phyloP scores from a whole-genome alignment of 2,888 invertebrate species.

The Meiosimyza platycephala region DNA sequence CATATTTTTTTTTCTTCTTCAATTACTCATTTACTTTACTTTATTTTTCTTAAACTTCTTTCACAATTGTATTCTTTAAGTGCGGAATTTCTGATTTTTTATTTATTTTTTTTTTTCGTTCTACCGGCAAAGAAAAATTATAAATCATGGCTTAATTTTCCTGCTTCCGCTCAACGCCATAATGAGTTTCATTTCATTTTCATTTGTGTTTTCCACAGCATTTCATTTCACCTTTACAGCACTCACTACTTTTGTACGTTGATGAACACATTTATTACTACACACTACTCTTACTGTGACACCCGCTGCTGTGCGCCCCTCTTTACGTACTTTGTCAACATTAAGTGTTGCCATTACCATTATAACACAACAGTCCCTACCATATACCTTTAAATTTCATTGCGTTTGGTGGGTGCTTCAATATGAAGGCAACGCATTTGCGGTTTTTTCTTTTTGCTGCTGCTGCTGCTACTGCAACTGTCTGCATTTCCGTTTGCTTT shows the following conservation, averaged over 20 bases:
- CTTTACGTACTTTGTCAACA: background rate
- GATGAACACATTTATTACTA: conserved; percentile 14
- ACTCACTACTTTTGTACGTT: background rate
- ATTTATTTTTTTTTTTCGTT: too few relatives aligned
- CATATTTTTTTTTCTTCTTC: too few relatives aligned
- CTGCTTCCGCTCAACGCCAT: conserved; percentile 52
- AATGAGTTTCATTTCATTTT: conserved; percentile 44
- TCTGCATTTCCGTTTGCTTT: conserved; percentile 17
- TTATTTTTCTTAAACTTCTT: too few relatives aligned
- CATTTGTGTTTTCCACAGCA: conserved; percentile 31
- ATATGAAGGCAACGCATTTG: conserved; percentile 21
- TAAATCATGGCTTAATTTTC: conserved; percentile 56
- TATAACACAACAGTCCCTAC: too few relatives aligned
- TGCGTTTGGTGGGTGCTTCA: background rate
- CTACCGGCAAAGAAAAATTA: conserved; percentile 46
- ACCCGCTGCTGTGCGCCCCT: too few relatives aligned
- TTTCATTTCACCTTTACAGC: background rate
- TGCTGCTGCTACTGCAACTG: background rate
- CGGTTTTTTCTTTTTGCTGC: background rate
- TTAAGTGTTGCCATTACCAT: conserved; percentile 17
- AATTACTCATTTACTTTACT: too few relatives aligned
- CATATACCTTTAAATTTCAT: background rate
- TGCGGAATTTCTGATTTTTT: too few relatives aligned
- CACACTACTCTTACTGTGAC: too few relatives aligned
- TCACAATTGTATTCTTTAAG: too few relatives aligned